Evolutionary conservation across 2,888 invertebrate genomes (phyloP).

Genomic region (Sinodicranocentrus sp.): DNA sequence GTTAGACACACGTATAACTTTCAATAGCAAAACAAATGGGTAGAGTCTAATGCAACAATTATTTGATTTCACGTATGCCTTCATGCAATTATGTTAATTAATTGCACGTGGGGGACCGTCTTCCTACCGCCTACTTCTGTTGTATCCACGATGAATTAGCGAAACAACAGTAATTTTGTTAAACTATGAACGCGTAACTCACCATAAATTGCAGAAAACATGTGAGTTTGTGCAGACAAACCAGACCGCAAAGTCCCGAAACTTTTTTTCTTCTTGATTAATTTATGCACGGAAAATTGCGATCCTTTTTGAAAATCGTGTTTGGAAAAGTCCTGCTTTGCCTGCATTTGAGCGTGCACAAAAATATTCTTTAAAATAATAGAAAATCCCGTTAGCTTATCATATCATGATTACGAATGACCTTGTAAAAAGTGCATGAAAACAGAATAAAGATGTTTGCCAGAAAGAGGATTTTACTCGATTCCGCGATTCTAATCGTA

Average conservation of each 20-base stretch:
- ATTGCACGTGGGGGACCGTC: constrained; percentile 25
- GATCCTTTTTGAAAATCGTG: constrained; percentile 40
- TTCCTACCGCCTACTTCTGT: neutral
- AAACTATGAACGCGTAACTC: constrained; percentile 26
- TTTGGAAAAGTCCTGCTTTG: constrained; percentile 25
- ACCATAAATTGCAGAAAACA: no score
- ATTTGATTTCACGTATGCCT: neutral
- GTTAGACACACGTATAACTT: no score
- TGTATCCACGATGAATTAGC: neutral
- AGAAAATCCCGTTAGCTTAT: constrained; percentile 46
- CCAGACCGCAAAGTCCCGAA: constrained; percentile 40
- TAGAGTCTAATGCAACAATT: neutral
- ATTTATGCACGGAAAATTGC: constrained; percentile 56
- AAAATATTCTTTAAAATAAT: constrained; percentile 18
- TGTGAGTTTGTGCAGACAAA: neutral
- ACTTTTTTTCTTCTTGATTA: constrained; percentile 37
- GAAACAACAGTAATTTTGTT: constrained; percentile 41
- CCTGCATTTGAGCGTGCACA: neutral
- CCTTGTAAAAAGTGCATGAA: constrained; percentile 48
- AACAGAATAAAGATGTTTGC: constrained; percentile 5
- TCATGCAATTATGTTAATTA: constrained; percentile 23
- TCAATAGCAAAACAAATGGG: no score
- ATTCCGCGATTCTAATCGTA: no score
- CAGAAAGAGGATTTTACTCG: no score
- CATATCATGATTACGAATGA: constrained; percentile 56